These are phyloP conservation scores for Camelus bactrianus DNA, from an alignment of 2,113 vertebrate genomes.

Conservation along the genomic window DNA sequence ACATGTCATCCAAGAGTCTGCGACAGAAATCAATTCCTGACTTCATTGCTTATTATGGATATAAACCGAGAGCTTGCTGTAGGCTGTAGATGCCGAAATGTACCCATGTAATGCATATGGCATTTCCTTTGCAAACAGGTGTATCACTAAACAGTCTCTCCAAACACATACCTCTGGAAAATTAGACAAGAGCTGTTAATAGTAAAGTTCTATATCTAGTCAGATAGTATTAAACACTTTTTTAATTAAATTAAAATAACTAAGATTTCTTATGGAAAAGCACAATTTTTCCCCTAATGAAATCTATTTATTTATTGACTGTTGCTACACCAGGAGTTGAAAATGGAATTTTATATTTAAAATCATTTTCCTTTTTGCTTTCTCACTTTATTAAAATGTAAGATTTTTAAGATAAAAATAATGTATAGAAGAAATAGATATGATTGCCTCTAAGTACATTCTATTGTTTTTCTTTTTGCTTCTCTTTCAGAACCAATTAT, in stretches of 20 bases:
- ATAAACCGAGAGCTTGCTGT: not conserved
- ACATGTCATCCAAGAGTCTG: conserved; percentile 28
- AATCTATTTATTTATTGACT: not conserved
- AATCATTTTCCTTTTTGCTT: not conserved
- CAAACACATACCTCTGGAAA: not conserved
- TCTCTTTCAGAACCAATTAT: not conserved
- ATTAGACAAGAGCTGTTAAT: not conserved
- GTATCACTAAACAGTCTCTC: not conserved
- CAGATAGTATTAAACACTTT: not conserved
- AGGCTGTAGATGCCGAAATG: not conserved
- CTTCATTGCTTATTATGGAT: not conserved
- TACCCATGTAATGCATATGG: not conserved
- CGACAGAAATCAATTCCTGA: conserved; percentile 44
- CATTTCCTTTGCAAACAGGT: not conserved
- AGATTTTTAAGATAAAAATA: not conserved
- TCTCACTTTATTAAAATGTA: not conserved
- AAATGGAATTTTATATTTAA: not conserved
- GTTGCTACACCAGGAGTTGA: not conserved
- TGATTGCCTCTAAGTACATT: not conserved
- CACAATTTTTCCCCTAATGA: not conserved
- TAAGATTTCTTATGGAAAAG: not conserved
- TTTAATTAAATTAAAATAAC: not conserved
- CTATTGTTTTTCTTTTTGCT: not conserved
- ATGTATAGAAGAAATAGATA: not conserved
- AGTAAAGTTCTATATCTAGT: not conserved